These are phyloP conservation scores for Himalopsyche tibetana DNA, from an alignment of 2,888 invertebrate species.

Conservation along the genomic window DNA sequence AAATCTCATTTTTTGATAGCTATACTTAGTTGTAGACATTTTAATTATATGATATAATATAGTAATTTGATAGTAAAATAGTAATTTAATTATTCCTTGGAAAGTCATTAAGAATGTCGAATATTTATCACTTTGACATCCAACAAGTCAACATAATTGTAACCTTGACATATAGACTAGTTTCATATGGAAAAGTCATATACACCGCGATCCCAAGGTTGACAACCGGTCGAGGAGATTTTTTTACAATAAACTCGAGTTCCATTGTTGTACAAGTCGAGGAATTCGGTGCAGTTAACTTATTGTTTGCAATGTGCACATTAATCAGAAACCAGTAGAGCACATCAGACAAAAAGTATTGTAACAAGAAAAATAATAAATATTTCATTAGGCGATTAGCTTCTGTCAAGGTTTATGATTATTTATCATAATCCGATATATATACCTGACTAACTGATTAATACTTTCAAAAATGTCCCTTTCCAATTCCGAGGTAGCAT, in stretches of 20 bases:
- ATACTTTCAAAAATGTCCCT: background rate
- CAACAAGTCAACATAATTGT: background rate
- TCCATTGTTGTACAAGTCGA: slow-evolving; percentile 15
- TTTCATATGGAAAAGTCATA: slow-evolving; percentile 12
- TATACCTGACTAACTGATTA: background rate
- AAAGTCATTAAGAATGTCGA: too few species aligned
- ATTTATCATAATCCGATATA: slow-evolving; percentile 5
- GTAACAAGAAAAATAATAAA: too few species aligned
- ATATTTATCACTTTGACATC: background rate
- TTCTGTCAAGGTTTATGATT: background rate
- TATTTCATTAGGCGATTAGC: too few species aligned
- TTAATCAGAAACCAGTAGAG: background rate
- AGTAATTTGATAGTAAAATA: too few species aligned
- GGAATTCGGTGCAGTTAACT: background rate
- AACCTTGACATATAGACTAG: slow-evolving; percentile 39
- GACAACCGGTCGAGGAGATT: background rate
- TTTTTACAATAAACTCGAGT: background rate
- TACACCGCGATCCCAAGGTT: background rate
- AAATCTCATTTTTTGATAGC: too few species aligned
- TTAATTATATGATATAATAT: too few species aligned
- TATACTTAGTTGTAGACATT: too few species aligned
- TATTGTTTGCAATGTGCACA: background rate
- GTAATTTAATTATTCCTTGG: background rate
- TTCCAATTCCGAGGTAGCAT: too few species aligned
- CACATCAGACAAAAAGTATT: too few species aligned